Percentiles rank a stretch among this genome's conserved stretches.
Evolutionary conservation across 1,140 invertebrate genomes (phyloP).

Genomic region (Eriosoma lanigerum): DNA sequence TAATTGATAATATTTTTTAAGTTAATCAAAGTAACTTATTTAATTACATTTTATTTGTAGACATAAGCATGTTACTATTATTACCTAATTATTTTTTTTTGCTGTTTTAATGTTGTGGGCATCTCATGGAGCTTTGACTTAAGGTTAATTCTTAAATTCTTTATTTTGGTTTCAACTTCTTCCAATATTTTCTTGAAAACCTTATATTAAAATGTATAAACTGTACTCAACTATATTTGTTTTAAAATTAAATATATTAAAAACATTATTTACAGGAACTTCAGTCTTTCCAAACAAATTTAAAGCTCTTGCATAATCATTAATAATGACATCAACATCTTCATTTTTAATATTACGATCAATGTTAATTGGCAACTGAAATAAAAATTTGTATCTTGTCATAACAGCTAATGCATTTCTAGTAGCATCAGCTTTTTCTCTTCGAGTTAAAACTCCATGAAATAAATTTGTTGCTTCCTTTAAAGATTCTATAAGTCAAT

Average conservation of each 20-base stretch:
- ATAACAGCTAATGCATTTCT: conserved; percentile 91
- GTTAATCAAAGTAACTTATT: no score
- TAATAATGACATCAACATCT: conserved; percentile 96
- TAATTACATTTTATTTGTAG: no score
- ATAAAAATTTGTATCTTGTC: conserved; percentile 87
- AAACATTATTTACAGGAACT: conserved; percentile 67
- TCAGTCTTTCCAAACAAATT: conserved; percentile 95
- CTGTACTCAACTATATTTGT: conserved; percentile 9
- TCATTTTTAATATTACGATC: conserved; percentile 90
- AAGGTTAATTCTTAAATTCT: conserved; percentile 76
- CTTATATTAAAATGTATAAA: conserved; percentile 58
- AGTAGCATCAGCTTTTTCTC: conserved; percentile 94
- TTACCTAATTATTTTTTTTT: conserved; percentile 86
- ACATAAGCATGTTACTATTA: no score
- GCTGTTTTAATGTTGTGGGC: conserved; percentile 87
- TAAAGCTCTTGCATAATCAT: conserved; percentile 94
- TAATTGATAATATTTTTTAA: no score
- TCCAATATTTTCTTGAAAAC: conserved; percentile 82
- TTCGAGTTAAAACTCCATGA: conserved; percentile 86
- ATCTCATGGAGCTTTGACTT: conserved; percentile 82
- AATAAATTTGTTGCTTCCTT: conserved; percentile 90
- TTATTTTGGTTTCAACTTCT: conserved; percentile 88
- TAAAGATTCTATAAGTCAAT: conserved; percentile 73
- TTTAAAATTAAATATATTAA: neutral
- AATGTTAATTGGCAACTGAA: conserved; percentile 91